These are phyloP conservation scores for Mylabris sibirica DNA, from an alignment of 2,888 invertebrate species.

Conservation along the genomic window DNA sequence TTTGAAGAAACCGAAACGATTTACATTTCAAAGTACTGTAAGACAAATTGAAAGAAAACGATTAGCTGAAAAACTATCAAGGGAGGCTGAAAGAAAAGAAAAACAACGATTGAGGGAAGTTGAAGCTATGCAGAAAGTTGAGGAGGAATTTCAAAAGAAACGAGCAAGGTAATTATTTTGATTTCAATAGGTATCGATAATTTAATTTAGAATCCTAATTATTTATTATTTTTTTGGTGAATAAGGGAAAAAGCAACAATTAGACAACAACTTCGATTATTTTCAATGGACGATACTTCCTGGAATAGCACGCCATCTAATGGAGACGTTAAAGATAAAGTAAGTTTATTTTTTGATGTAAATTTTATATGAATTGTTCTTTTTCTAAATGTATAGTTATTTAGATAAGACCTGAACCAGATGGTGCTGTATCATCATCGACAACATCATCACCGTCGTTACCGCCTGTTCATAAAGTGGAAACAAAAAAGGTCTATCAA, in stretches of 20 bases:
- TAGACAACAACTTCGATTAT: constrained; percentile 76
- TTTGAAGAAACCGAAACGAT: constrained; percentile 67
- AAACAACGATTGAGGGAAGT: constrained; percentile 77
- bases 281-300: constrained; percentile 69
- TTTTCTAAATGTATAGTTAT: constrained; percentile 38
- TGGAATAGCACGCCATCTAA: constrained; percentile 67
- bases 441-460: constrained; percentile 64
- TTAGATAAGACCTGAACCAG: constrained; percentile 73
- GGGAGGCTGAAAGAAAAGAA: constrained; percentile 80
- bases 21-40: constrained; percentile 85
- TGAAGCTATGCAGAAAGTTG: constrained; percentile 84
- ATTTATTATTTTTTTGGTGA: constrained; percentile 17
- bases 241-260: constrained; percentile 75
- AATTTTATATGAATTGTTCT: neutral
- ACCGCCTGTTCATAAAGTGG: constrained; percentile 32
- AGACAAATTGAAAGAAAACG: constrained; percentile 79
- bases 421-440: constrained; percentile 72
- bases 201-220: too few relatives aligned
- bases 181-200: neutral
- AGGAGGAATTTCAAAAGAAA: constrained; percentile 87
- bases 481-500: constrained; percentile 36
- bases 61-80: constrained; percentile 77
- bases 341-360: constrained; percentile 30
- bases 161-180: constrained; percentile 65
- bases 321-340: constrained; percentile 54